Evolutionary conservation across 2,113 vertebrate genomes (phyloP).

Genomic region (Piprites chloris): DNA sequence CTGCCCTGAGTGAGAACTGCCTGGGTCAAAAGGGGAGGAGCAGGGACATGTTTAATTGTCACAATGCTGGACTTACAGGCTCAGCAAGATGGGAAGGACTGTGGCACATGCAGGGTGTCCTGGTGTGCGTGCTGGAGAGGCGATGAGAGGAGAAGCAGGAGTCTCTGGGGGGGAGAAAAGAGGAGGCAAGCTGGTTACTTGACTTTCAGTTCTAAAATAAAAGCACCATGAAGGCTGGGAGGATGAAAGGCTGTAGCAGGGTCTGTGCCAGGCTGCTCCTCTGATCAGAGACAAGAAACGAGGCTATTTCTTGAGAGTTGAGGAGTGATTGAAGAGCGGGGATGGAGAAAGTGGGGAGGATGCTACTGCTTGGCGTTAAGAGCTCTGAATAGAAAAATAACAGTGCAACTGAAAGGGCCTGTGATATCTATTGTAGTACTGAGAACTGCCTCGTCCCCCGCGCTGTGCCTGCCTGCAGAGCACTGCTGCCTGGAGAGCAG

Average conservation of each 20-base stretch:
- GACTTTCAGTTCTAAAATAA: slow-evolving; percentile 9
- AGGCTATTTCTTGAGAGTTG: slow-evolving; percentile 4
- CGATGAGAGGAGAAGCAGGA: not conserved
- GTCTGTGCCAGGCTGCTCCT: not conserved
- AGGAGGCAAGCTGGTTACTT: not conserved
- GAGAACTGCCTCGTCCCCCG: not conserved
- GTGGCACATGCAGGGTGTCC: not conserved
- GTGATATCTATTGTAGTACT: slow-evolving; percentile 8
- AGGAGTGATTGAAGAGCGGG: not conserved
- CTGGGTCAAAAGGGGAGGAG: not conserved
- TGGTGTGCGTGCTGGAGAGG: not conserved
- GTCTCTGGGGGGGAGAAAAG: not conserved
- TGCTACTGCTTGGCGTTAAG: not conserved
- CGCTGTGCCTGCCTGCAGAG: not conserved
- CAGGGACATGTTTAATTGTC: not conserved
- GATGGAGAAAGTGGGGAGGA: slow-evolving; percentile 17
- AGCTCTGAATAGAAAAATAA: slow-evolving; percentile 38
- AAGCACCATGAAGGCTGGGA: not conserved
- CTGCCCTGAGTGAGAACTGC: not conserved
- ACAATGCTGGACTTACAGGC: fast-evolving
- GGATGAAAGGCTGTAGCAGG: slow-evolving; percentile 14
- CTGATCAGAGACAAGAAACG: slow-evolving; percentile 20
- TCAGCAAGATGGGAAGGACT: not conserved
- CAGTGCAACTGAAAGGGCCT: not conserved
- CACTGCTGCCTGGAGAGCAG: not conserved